Evolutionary conservation across 2,797 vertebrate species (phyloP).

Genomic region (Alcedo atthis): DNA sequence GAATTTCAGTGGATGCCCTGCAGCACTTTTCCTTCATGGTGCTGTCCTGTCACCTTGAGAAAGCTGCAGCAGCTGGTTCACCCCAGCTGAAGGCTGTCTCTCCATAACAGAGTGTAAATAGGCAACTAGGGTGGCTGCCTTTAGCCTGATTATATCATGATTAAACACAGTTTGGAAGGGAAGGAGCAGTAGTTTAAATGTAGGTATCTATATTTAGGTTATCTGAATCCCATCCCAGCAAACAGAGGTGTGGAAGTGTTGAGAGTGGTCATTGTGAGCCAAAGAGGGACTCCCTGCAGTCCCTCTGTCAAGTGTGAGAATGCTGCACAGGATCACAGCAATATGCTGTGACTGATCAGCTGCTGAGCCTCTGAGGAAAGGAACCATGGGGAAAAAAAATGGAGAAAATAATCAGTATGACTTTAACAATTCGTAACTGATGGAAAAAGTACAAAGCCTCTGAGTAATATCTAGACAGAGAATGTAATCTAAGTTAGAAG

Average conservation of each 20-base stretch:
- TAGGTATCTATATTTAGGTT: not conserved
- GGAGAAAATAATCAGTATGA: not conserved
- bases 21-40: not conserved
- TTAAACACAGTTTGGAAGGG: not conserved
- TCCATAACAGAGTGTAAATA: not conserved
- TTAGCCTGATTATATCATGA: not conserved
- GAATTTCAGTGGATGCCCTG: not conserved
- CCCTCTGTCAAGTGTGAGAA: not conserved
- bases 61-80: not conserved
- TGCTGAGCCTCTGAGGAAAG: not conserved
- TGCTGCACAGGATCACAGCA: not conserved
- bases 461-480: not conserved
- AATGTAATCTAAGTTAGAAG: conserved; percentile 18
- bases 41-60: not conserved
- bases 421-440: not conserved
- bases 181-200: not conserved
- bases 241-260: not conserved
- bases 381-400: not conserved
- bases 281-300: not conserved
- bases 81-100: not conserved
- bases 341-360: not conserved
- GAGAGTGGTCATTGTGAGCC: not conserved
- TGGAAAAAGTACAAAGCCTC: not conserved
- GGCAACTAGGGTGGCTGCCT: not conserved
- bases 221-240: not conserved